Evolutionary conservation across 2,797 vertebrate genomes (phyloP).

Genomic region (Podarcis lilfordi): DNA sequence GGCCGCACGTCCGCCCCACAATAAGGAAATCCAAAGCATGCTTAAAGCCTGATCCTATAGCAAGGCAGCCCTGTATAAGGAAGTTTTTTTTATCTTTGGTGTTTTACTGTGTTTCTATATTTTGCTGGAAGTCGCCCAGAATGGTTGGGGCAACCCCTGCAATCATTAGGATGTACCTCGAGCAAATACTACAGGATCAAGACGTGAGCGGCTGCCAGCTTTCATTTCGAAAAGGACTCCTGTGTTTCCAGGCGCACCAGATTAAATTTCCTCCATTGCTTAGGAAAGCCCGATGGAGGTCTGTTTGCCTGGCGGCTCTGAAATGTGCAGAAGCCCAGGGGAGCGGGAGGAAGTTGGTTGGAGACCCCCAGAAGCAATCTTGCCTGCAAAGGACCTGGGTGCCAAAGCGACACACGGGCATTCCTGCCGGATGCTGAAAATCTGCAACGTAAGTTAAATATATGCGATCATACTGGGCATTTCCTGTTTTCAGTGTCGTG

Average conservation of each 20-base stretch:
- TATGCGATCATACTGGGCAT: not conserved
- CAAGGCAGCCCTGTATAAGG: not conserved
- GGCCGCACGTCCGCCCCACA: no score
- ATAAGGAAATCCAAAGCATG: not conserved
- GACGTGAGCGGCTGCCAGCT: not conserved
- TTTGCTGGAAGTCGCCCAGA: no score
- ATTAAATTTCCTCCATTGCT: not conserved
- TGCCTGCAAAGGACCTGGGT: not conserved
- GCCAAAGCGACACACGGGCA: not conserved
- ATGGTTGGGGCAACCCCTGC: no score
- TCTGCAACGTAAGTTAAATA: not conserved
- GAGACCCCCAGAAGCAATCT: no score
- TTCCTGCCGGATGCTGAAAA: not conserved
- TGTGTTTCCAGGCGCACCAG: not conserved
- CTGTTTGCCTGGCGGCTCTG: not conserved
- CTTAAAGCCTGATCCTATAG: not conserved
- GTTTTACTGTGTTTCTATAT: no score
- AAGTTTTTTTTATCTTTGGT: no score
- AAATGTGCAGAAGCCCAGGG: not conserved
- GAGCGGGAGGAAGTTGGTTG: not conserved
- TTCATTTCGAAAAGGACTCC: not conserved
- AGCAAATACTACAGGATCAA: not conserved
- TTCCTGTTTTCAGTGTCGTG: conserved; percentile 1
- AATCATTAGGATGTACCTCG: not conserved
- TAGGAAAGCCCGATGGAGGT: no score